phyloP scores from a whole-genome alignment of 2,113 vertebrate species.

The Sturnira hondurensis region DNA sequence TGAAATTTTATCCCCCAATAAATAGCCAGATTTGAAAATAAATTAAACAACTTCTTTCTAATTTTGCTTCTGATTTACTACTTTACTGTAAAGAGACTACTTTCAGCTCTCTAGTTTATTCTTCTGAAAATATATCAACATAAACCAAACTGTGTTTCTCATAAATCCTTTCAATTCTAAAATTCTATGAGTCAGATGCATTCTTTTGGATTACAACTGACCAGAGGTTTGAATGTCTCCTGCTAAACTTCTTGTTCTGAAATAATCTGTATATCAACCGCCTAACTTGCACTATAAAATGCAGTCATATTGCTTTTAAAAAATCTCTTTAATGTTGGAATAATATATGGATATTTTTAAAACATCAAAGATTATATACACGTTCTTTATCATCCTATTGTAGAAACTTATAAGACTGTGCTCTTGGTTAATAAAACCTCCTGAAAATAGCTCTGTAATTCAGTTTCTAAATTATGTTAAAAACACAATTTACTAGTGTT shows the following conservation, averaged over 20 bases:
- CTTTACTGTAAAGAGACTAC: background rate
- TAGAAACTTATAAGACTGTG: background rate
- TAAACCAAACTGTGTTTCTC: background rate
- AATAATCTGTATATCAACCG: background rate
- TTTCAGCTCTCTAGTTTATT: background rate
- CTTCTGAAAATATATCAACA: background rate
- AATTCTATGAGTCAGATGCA: background rate
- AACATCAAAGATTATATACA: background rate
- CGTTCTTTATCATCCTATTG: background rate
- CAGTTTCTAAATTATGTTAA: background rate
- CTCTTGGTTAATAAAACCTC: background rate
- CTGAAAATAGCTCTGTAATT: background rate
- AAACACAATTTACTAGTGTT: background rate
- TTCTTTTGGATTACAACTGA: background rate
- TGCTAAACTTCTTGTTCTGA: background rate
- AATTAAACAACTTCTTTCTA: background rate
- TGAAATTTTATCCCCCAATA: background rate
- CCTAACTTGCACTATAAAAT: background rate
- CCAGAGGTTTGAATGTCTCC: background rate
- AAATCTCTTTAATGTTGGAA: background rate
- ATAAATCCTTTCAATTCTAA: background rate
- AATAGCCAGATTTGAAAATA: background rate
- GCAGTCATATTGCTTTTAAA: background rate
- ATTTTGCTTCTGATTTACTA: background rate
- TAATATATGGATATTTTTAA: background rate